A percentile compares a stretch with the other conserved stretches of the same genome.
These are phyloP conservation scores for Gallinago media DNA, from an alignment of 2,113 vertebrate genomes.

Conservation along the genomic window DNA sequence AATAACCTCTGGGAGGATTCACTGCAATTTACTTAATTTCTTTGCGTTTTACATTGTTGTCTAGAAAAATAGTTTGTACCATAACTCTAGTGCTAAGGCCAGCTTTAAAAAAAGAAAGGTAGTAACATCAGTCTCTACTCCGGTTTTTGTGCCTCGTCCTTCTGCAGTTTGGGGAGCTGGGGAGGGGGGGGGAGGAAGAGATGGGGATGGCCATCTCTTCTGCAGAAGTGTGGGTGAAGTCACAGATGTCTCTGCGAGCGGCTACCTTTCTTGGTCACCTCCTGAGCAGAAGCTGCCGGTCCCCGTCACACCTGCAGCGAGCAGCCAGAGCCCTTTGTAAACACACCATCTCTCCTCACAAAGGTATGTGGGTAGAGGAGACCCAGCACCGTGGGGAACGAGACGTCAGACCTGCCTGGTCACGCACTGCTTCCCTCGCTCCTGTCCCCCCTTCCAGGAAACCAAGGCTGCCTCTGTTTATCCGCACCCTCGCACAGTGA, in stretches of 20 bases:
- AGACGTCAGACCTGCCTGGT: not conserved
- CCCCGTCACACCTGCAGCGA: rapidly evolving
- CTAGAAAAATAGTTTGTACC: not conserved
- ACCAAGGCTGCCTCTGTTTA: not conserved
- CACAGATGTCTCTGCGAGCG: not conserved
- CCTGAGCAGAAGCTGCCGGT: not conserved
- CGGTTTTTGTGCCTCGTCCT: not conserved
- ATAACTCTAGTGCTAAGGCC: too few relatives aligned
- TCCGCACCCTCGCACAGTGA: not conserved
- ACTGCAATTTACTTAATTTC: not conserved
- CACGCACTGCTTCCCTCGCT: not conserved
- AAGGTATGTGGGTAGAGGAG: not conserved
- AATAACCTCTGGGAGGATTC: not conserved
- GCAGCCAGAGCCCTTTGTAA: not conserved
- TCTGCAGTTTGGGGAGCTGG: not conserved
- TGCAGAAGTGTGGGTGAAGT: not conserved
- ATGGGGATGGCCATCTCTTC: not conserved
- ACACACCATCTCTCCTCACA: not conserved
- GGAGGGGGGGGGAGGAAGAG: not conserved
- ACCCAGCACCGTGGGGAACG: not conserved
- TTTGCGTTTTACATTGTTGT: not conserved
- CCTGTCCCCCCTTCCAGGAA: slow-evolving; percentile 29
- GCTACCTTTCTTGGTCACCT: not conserved
- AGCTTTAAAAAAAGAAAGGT: not conserved
- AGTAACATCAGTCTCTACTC: not conserved